Evolutionary conservation across 2,113 vertebrate species (phyloP).

Genomic region (Crotalus helleri): DNA sequence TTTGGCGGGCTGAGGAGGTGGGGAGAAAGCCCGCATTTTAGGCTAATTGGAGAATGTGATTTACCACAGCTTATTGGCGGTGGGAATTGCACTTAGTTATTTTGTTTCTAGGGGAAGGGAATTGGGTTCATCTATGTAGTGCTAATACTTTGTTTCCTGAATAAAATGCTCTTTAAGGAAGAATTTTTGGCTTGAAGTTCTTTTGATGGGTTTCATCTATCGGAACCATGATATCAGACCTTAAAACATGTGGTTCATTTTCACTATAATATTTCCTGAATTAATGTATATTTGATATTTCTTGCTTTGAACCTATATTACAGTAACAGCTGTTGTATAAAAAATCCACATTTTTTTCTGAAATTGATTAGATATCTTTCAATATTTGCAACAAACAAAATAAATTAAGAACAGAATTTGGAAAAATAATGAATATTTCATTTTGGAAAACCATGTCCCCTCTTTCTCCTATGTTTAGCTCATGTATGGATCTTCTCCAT

Average conservation of each 20-base stretch:
- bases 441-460: background rate
- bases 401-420: background rate
- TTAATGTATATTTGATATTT: background rate
- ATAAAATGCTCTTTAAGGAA: no score
- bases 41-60: no score
- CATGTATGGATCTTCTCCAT: background rate
- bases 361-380: background rate
- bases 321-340: background rate
- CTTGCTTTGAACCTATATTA: background rate
- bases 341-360: background rate
- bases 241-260: background rate
- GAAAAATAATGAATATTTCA: background rate
- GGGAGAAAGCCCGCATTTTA: no score
- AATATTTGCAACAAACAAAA: background rate
- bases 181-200: no score
- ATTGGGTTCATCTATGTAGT: no score
- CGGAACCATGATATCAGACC: no score
- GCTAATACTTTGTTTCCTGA: no score
- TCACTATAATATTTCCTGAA: background rate
- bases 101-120: no score
- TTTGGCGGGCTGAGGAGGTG: no score
- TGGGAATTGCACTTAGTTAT: no score
- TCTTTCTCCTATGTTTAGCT: background rate
- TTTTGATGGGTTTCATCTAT: no score
- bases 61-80: no score